Evolutionary conservation across 2,888 invertebrate species (phyloP), one percentile per base, ranked within the genome.

Genomic region (Synanthedon tipuliformis): DNA sequence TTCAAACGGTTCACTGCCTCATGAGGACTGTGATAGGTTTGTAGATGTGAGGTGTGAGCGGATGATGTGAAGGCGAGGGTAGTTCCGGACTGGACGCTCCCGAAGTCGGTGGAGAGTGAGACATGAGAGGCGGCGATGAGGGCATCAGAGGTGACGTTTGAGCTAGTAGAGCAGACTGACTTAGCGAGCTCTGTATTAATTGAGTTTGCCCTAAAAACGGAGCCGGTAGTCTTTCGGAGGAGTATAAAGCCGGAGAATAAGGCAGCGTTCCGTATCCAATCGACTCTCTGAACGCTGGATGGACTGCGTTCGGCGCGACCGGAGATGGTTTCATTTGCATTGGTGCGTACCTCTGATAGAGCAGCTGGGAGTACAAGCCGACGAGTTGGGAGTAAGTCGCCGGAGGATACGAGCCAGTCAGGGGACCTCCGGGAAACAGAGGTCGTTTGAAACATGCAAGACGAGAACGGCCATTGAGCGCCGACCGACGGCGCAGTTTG

Each of bases 401-500:
- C 13, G 89, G 89, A 0, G 90, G 90, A 57, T 91, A 89, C 12
- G 90, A 83, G 16, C 88, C 89, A 50, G 89, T 86, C 50, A 91
- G 83, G 8, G 91, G 86, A 0, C 92, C 90, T 0, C 82, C 83
- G 0, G 93, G 90, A 57, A 93, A 88, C 50, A 91, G 82, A 3
- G 92, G 90, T 54, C 95, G 88, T 81, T 95, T 96, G 80, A 96
- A 95, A 48, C 97, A 97, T 0, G 97, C 97, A 15, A 98, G 85
- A 0, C 97, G 89, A 1, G 95, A 94, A 49, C 97, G 89, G 2
- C 96, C 95, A 12, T 94, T 95, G 0, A 96, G 94, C 0, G 97
- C 96, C 0, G 96, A 95, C 52, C 98, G 90, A 41, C 99, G 89
- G 0, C 98, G 90, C 18, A 99, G 89, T 82, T 97, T 97, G 0